Evolutionary conservation across 2,113 vertebrate species (phyloP), one percentile per base, ranked within the genome.

Genomic region (Bos indicus): DNA sequence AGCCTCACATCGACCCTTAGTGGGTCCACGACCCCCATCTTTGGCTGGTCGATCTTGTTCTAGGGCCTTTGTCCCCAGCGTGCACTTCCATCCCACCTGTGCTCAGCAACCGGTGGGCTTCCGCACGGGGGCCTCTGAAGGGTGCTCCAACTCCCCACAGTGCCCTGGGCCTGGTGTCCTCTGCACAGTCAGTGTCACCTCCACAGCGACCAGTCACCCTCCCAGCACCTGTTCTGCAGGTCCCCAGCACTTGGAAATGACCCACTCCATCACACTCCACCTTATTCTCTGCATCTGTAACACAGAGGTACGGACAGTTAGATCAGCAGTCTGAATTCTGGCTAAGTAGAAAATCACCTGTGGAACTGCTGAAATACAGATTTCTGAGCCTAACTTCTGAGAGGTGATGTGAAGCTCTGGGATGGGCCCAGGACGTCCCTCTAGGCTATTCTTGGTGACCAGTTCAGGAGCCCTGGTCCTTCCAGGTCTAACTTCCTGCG

Each of bases 351-450:
- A 16, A 52, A 23, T 84, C 71, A 60, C 60, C 51, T 60, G 2
- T 19, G 57, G 60, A 60, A 17, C 7, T 33, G 40, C 2, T 30
- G 23, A 83, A 25, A 33, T 13, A n/a, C 71, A 94, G 74, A 80
- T 74, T 88, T 94, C 56, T 30, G 23, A 77, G 51, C 15, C 57
- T 23, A 54, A 43, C 21, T 28, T 16, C 14, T 19, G 26, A 88
- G 52, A 51, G 56, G 67, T 7, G 36, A 85, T 13, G 2, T 77
- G 51, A 90, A 88, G 19, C 62, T 40, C 33, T 25, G 13, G 40
- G 14, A 1, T 59, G 40, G 21, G 46, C 13, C 28, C 40, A 36
- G 28, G 7, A 5, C 33, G 0, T 11, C 1, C n/a, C 6, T 33
- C 30, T 6, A 13, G 52, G 51, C 43, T 33, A 16, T 21, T 62